phyloP scores from a whole-genome alignment of 2,113 vertebrate genomes.

The Catharus fuscescens region DNA sequence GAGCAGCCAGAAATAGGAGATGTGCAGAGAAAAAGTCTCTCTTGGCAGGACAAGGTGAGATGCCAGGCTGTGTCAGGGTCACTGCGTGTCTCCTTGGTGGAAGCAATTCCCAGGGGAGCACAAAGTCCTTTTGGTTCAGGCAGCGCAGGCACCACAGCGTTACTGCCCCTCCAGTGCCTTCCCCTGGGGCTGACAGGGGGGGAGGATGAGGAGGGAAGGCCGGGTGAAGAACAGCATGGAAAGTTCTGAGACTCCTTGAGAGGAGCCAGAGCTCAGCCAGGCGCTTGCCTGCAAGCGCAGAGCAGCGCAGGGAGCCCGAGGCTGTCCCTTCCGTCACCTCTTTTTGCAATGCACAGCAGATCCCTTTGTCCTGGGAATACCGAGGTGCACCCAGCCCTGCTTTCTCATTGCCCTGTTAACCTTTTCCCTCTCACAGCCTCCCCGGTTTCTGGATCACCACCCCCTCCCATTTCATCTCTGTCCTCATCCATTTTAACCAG shows the following conservation, averaged over 20 bases:
- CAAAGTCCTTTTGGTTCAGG: neutral
- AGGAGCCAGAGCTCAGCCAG: neutral
- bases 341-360: slow-evolving; percentile 19
- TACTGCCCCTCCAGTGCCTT: neutral
- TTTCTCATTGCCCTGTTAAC: neutral
- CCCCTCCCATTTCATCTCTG: neutral
- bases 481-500: neutral
- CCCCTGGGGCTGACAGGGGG: neutral
- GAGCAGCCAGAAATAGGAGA: neutral
- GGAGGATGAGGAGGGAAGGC: neutral
- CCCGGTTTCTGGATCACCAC: neutral
- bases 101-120: neutral
- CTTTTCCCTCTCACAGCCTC: neutral
- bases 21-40: neutral
- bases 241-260: neutral
- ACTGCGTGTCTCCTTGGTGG: neutral
- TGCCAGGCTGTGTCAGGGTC: neutral
- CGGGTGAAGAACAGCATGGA: neutral
- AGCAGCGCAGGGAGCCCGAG: neutral
- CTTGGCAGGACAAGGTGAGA: slow-evolving; percentile 34
- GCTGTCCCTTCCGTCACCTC: slow-evolving; percentile 16
- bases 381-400: neutral
- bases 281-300: slow-evolving; percentile 1
- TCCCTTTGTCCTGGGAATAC: slow-evolving; percentile 13
- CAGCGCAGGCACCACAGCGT: neutral